Percentiles rank a stretch among this genome's conserved stretches.
phyloP scores from a whole-genome alignment of 2,797 vertebrate species.

The Sebastes steindachneri region DNA sequence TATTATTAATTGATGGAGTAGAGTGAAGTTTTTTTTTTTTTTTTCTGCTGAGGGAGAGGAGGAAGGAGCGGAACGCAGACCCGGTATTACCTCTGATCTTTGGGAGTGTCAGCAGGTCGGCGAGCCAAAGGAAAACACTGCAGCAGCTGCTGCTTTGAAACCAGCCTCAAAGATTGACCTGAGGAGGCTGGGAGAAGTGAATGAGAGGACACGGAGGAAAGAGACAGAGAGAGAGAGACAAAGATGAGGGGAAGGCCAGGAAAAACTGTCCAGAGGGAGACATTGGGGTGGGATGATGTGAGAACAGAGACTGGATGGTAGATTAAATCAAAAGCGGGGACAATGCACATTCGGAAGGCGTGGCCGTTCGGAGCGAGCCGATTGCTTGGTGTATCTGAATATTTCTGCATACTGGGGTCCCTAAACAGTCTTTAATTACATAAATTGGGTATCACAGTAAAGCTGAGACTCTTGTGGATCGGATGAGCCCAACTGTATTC shows the following conservation, averaged over 20 bases:
- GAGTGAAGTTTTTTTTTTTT: constrained; percentile 22
- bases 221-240: background rate
- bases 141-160: constrained; percentile 59
- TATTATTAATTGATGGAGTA: constrained; percentile 64
- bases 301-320: background rate
- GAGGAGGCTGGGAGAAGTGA: constrained; percentile 5
- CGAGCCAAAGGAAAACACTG: constrained; percentile 52
- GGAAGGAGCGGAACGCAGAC: background rate
- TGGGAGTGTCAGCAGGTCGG: constrained; percentile 65
- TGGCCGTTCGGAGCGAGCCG: no score
- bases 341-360: background rate
- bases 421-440: no score
- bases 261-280: background rate
- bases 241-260: background rate
- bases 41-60: constrained; percentile 5
- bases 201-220: constrained; percentile 6
- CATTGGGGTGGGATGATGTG: background rate
- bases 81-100: constrained; percentile 65
- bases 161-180: constrained; percentile 56
- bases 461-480: no score
- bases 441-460: no score
- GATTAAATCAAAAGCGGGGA: background rate
- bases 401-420: no score
- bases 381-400: no score
- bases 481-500: no score